A percentile compares a stretch with the other conserved stretches of the same genome.
Conservation (phyloP, 2,113 vertebrate genomes). For the Dasyornis broadbenti region DNA sequence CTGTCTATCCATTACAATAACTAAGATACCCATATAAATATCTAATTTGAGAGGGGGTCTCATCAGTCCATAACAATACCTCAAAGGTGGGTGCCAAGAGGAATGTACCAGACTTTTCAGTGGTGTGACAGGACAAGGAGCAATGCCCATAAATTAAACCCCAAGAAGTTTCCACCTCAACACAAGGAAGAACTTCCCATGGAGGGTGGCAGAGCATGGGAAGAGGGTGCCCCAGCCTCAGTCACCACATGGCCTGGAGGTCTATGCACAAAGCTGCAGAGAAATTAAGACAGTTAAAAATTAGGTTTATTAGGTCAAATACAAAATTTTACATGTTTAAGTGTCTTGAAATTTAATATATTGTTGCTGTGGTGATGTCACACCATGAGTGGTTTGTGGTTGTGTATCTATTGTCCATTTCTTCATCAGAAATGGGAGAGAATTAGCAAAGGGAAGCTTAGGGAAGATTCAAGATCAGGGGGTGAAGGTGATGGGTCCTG, state of each 20-base stretch:
- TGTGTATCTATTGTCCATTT: accelerated
- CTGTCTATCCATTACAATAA: background rate
- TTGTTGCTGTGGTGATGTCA: background rate
- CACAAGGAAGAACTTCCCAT: background rate
- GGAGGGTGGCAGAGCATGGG: background rate
- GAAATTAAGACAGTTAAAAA: background rate
- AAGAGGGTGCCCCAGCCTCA: too few species aligned
- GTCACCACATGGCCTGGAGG: background rate
- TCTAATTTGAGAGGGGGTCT: background rate
- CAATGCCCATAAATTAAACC: background rate
- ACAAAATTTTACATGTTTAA: background rate
- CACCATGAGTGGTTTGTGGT: accelerated
- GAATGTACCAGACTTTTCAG: background rate
- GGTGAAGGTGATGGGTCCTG: too few species aligned
- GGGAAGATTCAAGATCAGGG: background rate
- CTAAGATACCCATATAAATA: background rate
- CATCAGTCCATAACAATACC: background rate
- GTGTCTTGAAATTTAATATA: background rate
- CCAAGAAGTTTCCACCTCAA: accelerated
- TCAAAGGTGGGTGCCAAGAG: background rate
- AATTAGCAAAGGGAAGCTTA: background rate
- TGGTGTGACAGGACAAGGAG: background rate
- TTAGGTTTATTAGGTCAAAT: background rate
- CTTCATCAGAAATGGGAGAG: accelerated
- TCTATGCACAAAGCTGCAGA: background rate